phyloP scores from a whole-genome alignment of 2,888 invertebrate species.

The Thecophora atra region DNA sequence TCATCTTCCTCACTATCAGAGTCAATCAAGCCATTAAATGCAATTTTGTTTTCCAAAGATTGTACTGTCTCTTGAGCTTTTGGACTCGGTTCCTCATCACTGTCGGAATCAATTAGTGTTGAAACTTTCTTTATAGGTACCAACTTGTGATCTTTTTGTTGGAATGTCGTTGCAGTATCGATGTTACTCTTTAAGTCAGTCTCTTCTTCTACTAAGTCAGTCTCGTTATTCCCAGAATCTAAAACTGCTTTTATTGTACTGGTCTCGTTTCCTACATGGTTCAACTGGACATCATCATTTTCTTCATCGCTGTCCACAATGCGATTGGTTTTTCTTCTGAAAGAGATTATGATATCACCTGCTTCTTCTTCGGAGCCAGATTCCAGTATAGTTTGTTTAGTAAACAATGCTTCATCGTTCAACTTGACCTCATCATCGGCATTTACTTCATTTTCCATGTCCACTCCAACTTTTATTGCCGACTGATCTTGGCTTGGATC shows the following conservation, averaged over 20 bases:
- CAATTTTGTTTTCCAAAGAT: constrained; percentile 16
- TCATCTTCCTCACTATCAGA: constrained; percentile 24
- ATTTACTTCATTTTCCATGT: constrained; percentile 41
- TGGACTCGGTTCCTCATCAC: constrained; percentile 24
- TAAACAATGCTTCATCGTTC: constrained; percentile 55
- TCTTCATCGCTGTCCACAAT: constrained; percentile 48
- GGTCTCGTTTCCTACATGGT: neutral
- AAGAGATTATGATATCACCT: constrained; percentile 32
- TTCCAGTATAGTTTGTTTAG: constrained; percentile 55
- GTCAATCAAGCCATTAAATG: constrained; percentile 24
- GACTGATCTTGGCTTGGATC: neutral
- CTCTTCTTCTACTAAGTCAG: too few relatives aligned
- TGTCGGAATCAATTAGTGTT: constrained; percentile 45
- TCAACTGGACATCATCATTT: neutral
- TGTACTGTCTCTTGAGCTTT: neutral
- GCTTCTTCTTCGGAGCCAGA: constrained; percentile 56
- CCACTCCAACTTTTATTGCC: constrained; percentile 39
- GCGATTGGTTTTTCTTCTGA: constrained; percentile 36
- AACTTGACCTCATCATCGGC: constrained; percentile 41
- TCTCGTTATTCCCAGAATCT: too few relatives aligned
- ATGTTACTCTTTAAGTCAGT: constrained; percentile 38
- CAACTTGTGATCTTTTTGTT: too few relatives aligned
- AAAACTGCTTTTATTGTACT: too few relatives aligned
- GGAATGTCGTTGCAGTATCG: constrained; percentile 47
- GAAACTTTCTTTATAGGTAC: constrained; percentile 36